Evolutionary conservation across 2,888 invertebrate species (phyloP).

Genomic region (Rhorus exstirpatorius): DNA sequence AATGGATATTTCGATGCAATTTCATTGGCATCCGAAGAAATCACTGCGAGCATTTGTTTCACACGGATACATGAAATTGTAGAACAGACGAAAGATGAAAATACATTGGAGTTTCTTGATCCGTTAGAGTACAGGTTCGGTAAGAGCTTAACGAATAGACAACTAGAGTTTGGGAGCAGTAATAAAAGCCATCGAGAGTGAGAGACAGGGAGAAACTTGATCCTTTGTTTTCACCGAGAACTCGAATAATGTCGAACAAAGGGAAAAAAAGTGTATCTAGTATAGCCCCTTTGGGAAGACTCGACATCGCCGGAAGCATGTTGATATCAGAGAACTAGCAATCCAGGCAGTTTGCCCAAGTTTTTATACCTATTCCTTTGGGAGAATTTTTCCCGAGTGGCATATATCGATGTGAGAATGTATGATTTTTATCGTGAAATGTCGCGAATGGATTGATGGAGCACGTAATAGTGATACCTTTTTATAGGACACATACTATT

Average conservation of each 20-base stretch:
- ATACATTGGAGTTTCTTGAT: constrained; percentile 19
- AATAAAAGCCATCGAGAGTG: constrained; percentile 7
- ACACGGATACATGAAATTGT: constrained; percentile 55
- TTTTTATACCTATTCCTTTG: constrained; percentile 11
- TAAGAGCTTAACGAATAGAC: constrained; percentile 1
- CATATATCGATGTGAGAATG: constrained; percentile 48
- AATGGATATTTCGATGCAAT: constrained; percentile 17
- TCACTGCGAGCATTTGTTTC: constrained; percentile 25
- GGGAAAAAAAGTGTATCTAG: constrained; percentile 24
- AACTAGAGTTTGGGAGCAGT: constrained; percentile 3
- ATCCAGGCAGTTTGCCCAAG: constrained; percentile 26
- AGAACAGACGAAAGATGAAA: constrained; percentile 34
- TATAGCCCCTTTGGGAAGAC: neutral
- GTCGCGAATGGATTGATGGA: constrained; percentile 13
- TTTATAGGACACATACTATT: too few relatives aligned
- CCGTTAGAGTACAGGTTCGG: constrained; percentile 1
- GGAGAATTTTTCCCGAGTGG: constrained; percentile 27
- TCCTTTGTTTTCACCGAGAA: constrained; percentile 22
- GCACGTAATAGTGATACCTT: too few relatives aligned
- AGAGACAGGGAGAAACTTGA: constrained; percentile 11
- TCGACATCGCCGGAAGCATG: neutral
- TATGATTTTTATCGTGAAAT: constrained; percentile 32
- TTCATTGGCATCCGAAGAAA: constrained; percentile 35
- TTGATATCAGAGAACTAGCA: constrained; percentile 4
- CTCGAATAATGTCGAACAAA: constrained; percentile 1